Conservation (phyloP, 2,888 invertebrate genomes). For the Cataglyphis livida region DNA sequence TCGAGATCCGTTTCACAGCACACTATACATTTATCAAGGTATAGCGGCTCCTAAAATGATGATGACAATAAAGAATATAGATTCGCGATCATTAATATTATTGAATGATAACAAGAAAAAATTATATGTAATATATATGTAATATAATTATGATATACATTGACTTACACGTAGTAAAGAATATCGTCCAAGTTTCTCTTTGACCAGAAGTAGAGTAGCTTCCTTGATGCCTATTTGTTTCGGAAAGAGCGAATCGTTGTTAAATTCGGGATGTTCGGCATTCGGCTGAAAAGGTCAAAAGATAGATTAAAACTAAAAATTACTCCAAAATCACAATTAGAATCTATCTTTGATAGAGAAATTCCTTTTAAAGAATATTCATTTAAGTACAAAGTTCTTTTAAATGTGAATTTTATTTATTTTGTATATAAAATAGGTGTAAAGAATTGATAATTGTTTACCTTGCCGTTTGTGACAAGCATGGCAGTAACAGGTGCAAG, state of each 20-base stretch:
- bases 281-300: constrained; percentile 87
- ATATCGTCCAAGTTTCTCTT: constrained; percentile 96
- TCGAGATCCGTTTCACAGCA: constrained; percentile 96
- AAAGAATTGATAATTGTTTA: constrained; percentile 83
- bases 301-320: too few relatives aligned
- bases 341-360: too few relatives aligned
- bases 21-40: constrained; percentile 96
- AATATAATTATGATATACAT: not conserved
- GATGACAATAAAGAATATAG: constrained; percentile 16
- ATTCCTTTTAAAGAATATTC: too few relatives aligned
- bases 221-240: constrained; percentile 93
- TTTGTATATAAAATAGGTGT: not conserved
- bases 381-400: too few relatives aligned
- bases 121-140: not conserved
- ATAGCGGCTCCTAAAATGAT: constrained; percentile 91
- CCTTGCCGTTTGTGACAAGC: constrained; percentile 97
- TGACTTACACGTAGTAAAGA: constrained; percentile 90
- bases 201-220: constrained; percentile 94
- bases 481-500: constrained; percentile 95
- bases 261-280: constrained; percentile 89
- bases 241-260: constrained; percentile 90
- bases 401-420: constrained; percentile 1
- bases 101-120: not conserved
- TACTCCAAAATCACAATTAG: too few relatives aligned
- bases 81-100: constrained; percentile 9